These are phyloP conservation scores for Ommatoiulus sabulosus DNA, from an alignment of 2,888 invertebrate species.

Conservation along the genomic window DNA sequence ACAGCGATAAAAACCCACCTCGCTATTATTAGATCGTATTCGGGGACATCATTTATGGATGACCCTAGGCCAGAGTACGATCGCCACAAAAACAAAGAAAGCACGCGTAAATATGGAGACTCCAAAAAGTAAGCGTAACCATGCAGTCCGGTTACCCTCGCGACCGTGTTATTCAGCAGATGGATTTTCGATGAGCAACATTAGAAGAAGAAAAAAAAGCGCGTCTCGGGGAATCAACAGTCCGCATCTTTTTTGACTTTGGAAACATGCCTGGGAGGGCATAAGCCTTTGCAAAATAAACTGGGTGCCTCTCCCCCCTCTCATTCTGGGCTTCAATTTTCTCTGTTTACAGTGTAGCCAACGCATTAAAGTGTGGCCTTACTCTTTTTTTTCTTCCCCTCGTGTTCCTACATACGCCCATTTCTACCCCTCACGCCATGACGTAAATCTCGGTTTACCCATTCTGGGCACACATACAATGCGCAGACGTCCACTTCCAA, in stretches of 20 bases:
- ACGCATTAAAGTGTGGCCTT: constrained; percentile 55
- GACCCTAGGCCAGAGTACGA: neutral
- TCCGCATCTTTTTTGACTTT: constrained; percentile 42
- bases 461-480: neutral
- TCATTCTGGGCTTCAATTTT: constrained; percentile 54
- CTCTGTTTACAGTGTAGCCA: constrained; percentile 56
- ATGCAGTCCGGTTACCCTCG: neutral
- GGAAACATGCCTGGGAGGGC: constrained; percentile 22
- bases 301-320: constrained; percentile 45
- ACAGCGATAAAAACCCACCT: too few relatives aligned
- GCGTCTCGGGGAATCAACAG: constrained; percentile 9
- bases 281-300: constrained; percentile 28
- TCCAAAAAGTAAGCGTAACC: neutral
- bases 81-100: neutral
- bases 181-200: neutral
- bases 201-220: neutral
- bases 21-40: neutral
- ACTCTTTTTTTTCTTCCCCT: constrained; percentile 46
- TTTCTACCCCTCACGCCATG: constrained; percentile 48
- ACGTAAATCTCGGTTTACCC: constrained; percentile 34
- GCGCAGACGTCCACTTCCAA: constrained; percentile 6
- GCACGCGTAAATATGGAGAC: neutral
- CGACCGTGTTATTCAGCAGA: neutral
- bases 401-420: constrained; percentile 50
- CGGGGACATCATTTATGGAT: neutral